Percentiles rank a stretch among this genome's conserved stretches.
phyloP scores from a whole-genome alignment of 2,797 vertebrate species.

The Sylvia borin region DNA sequence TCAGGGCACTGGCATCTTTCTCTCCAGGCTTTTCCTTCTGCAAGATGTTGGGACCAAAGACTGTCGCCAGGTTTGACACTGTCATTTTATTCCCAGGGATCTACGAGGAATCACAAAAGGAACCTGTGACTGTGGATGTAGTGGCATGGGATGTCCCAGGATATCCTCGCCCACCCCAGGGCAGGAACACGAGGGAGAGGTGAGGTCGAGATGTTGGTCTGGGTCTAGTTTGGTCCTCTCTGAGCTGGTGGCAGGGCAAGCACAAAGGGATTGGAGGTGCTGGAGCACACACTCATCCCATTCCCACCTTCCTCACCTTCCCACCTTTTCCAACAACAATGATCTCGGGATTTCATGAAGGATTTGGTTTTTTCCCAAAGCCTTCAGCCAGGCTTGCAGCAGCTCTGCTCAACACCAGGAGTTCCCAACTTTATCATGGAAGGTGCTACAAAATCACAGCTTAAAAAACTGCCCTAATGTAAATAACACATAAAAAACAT shows the following conservation, averaged over 20 bases:
- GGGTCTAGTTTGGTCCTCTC: no score
- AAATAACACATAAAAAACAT: rapidly evolving
- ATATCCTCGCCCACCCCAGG: neutral
- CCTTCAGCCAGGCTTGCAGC: neutral
- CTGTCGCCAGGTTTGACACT: slow-evolving; percentile 87
- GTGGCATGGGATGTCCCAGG: neutral
- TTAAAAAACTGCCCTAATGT: neutral
- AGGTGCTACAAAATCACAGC: neutral
- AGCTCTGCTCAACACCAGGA: neutral
- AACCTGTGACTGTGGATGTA: neutral
- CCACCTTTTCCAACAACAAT: neutral
- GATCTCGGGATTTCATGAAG: rapidly evolving
- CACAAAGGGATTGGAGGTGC: neutral
- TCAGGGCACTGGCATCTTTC: slow-evolving; percentile 73
- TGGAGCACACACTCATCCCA: neutral
- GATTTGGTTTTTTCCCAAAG: neutral
- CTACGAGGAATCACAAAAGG: slow-evolving; percentile 57
- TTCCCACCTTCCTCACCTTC: neutral
- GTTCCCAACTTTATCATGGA: neutral
- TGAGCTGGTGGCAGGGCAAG: neutral
- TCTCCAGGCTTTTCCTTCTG: slow-evolving; percentile 80
- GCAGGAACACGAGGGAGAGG: neutral
- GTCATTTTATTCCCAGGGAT: slow-evolving; percentile 95
- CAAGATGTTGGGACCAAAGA: slow-evolving; percentile 93
- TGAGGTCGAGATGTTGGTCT: rapidly evolving